Evolutionary conservation across 2,888 invertebrate genomes (phyloP), one percentile per base, ranked within the genome.

Genomic region (Caenorhabditis sp.): DNA sequence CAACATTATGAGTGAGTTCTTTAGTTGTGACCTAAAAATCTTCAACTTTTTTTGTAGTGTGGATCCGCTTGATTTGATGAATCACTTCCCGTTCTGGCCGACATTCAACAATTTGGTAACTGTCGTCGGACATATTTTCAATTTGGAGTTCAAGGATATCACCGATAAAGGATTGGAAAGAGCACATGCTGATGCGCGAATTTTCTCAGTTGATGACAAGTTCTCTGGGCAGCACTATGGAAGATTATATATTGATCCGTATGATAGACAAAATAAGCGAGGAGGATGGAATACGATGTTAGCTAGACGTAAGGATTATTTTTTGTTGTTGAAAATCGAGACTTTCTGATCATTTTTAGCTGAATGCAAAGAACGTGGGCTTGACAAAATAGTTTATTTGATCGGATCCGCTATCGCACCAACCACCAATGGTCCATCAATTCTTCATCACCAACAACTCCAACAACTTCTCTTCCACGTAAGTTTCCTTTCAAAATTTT

Each of bases 1-100:
- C 76, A 80, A 56, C 84, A 85, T 66, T 84, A 82, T 64, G 81
- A 85, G 86, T 85, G 25, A 58, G 74, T 68, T 52, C 31, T 26
- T 63, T 50, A 1, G 53, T 63, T 50, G 10, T 20, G 23, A 43
- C 3, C 3, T 17, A 12, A 43, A 43, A 43, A 5, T 36, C 7
- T 36, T 36, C 12, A 53, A 20, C 20, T 56, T 12, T 14, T 38
- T 56, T 70, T 83, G 27, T 64, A 85, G 85, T 26, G 81, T 86
- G 14, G 76, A 86, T 43, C 68, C 82, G 20, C 60, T 87, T 36
- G 84, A 84, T 25, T 59, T 87, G 67, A 85, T 86, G 87, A 85
- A 85, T 21, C 79, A 87, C 68, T 87, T 87, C 74, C 87, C 87
- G 8, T 85, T 85, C 76, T 85, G 85, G 87, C 81, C 80, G 7